phyloP scores from a whole-genome alignment of 1,140 invertebrate species.

The Dendroctonus ponderosae region DNA sequence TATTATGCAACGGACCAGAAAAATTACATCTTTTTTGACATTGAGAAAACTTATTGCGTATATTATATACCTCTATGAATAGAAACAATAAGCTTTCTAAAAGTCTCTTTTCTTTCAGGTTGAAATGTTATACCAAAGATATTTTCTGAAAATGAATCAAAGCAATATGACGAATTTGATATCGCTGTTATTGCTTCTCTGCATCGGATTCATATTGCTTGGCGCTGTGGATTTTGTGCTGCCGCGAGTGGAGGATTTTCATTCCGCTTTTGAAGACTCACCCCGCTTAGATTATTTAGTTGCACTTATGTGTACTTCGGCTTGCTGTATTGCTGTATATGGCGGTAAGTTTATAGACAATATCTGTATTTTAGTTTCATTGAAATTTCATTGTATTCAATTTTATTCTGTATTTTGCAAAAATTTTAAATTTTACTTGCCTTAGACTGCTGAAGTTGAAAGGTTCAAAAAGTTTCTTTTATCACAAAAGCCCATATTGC shows the following conservation, averaged over 20 bases:
- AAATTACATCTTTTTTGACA: no score
- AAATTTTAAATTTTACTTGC: no score
- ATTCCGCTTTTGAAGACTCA: conserved; percentile 26
- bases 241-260: conserved; percentile 23
- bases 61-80: background rate
- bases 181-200: conserved; percentile 69
- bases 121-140: conserved; percentile 87
- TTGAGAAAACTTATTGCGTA: no score
- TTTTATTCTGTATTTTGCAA: no score
- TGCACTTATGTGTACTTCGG: conserved; percentile 46
- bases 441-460: no score
- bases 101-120: conserved; percentile 57
- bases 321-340: conserved; percentile 48
- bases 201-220: conserved; percentile 62
- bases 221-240: conserved; percentile 43
- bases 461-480: no score
- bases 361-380: no score
- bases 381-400: no score
- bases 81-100: background rate
- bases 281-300: conserved; percentile 42
- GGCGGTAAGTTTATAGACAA: conserved; percentile 41
- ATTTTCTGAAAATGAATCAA: conserved; percentile 90
- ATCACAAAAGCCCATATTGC: no score
- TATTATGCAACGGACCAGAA: no score
- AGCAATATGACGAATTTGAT: conserved; percentile 84